Evolutionary conservation across 2,888 invertebrate genomes (phyloP).

Genomic region (Dryocosmus kuriphilus): DNA sequence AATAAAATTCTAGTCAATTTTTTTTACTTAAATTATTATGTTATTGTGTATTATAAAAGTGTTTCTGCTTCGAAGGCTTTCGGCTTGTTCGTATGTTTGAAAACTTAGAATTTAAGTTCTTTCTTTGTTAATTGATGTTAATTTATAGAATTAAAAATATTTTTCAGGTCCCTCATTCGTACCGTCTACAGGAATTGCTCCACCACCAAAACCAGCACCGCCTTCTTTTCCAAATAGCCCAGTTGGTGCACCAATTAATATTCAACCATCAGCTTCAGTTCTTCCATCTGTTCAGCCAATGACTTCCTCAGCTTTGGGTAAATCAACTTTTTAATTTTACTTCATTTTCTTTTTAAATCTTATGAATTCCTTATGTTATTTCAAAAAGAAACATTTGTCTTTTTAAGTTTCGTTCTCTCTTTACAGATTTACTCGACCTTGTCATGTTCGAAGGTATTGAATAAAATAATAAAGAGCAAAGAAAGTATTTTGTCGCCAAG

Average conservation of each 20-base stretch:
- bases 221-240: slow-evolving; percentile 79
- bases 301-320: slow-evolving; percentile 67
- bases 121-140: neutral
- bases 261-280: slow-evolving; percentile 60
- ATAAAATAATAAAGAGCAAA: slow-evolving; percentile 43
- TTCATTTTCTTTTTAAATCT: neutral
- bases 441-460: slow-evolving; percentile 70
- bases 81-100: slow-evolving; percentile 10
- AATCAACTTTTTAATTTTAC: slow-evolving; percentile 48
- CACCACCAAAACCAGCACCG: slow-evolving; percentile 77
- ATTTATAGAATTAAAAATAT: neutral
- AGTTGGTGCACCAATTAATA: slow-evolving; percentile 62
- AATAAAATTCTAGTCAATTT: slow-evolving; percentile 13
- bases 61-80: slow-evolving; percentile 26
- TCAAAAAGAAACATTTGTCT: neutral
- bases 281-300: slow-evolving; percentile 64
- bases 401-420: slow-evolving; percentile 59
- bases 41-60: neutral
- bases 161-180: slow-evolving; percentile 70
- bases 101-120: slow-evolving; percentile 17
- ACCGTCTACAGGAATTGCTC: slow-evolving; percentile 63
- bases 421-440: slow-evolving; percentile 74
- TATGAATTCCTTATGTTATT: neutral
- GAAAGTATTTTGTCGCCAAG: slow-evolving; percentile 40
- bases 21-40: neutral